A percentile compares a stretch with the other conserved stretches of the same genome.
These are phyloP conservation scores for Trichonephila clavata DNA, from an alignment of 1,140 invertebrate genomes.

Conservation along the genomic window DNA sequence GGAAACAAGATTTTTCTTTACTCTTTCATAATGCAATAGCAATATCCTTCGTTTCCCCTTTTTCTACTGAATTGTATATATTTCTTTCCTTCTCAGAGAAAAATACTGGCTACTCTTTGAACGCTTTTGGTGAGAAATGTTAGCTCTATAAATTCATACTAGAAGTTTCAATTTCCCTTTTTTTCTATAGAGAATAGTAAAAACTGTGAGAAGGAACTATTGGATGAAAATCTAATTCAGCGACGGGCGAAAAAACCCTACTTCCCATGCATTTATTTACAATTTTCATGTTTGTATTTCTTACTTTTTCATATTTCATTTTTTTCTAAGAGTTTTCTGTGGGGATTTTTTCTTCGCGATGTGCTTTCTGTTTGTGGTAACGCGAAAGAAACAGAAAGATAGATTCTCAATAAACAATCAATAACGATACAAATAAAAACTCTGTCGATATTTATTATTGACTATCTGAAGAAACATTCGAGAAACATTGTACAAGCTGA, in stretches of 20 bases:
- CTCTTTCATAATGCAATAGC: slow-evolving; percentile 50
- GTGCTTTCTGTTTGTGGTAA: no score
- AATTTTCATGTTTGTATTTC: not conserved
- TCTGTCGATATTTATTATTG: no score
- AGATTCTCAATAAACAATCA: no score
- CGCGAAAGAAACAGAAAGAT: no score
- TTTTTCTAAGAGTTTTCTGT: not conserved
- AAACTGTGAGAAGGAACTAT: not conserved
- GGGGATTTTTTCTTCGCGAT: not conserved
- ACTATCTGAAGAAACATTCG: no score
- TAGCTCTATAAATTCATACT: slow-evolving; percentile 35
- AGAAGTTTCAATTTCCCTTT: slow-evolving; percentile 45
- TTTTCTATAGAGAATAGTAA: not conserved
- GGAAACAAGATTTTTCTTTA: slow-evolving; percentile 24
- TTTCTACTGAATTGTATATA: not conserved
- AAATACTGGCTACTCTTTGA: not conserved
- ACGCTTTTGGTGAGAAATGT: slow-evolving; percentile 43
- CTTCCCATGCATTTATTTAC: not conserved
- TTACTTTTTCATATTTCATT: not conserved
- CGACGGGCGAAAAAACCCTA: not conserved
- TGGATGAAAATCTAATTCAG: slow-evolving; percentile 55
- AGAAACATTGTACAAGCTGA: no score
- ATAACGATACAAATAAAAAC: no score
- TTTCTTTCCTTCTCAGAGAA: not conserved
- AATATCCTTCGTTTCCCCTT: slow-evolving; percentile 28